phyloP scores from a whole-genome alignment of 2,888 invertebrate genomes.

The Mimachlamys varia region DNA sequence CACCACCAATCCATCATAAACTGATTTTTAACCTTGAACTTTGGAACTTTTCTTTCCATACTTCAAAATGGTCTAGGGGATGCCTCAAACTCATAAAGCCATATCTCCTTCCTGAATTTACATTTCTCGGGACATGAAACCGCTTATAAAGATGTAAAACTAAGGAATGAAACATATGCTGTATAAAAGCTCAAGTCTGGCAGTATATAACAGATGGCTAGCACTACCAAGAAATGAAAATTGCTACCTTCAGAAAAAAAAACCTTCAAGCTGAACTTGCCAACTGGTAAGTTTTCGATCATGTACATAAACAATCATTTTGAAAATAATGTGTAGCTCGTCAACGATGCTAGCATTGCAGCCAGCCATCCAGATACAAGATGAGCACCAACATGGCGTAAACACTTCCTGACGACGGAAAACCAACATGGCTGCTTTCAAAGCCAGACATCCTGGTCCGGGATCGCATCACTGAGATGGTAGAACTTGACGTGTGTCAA shows the following conservation, averaged over 20 bases:
- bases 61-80: too few species aligned
- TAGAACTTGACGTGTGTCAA: neutral
- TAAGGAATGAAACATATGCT: neutral
- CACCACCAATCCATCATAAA: too few species aligned
- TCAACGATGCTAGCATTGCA: neutral
- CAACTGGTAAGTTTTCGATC: neutral
- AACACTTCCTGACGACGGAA: neutral
- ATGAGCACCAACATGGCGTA: neutral
- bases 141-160: neutral
- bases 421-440: conserved; percentile 19
- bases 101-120: neutral
- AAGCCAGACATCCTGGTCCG: neutral
- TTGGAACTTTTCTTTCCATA: too few species aligned
- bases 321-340: neutral
- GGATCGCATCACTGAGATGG: neutral
- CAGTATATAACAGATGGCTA: neutral
- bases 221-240: neutral
- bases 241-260: neutral
- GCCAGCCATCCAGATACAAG: conserved; percentile 3
- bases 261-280: neutral
- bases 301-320: conserved; percentile 15
- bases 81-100: too few species aligned
- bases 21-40: too few species aligned
- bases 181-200: neutral
- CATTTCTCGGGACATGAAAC: neutral